These are phyloP conservation scores for Corvus hawaiiensis DNA, from an alignment of 2,113 vertebrate genomes.

Conservation along the genomic window DNA sequence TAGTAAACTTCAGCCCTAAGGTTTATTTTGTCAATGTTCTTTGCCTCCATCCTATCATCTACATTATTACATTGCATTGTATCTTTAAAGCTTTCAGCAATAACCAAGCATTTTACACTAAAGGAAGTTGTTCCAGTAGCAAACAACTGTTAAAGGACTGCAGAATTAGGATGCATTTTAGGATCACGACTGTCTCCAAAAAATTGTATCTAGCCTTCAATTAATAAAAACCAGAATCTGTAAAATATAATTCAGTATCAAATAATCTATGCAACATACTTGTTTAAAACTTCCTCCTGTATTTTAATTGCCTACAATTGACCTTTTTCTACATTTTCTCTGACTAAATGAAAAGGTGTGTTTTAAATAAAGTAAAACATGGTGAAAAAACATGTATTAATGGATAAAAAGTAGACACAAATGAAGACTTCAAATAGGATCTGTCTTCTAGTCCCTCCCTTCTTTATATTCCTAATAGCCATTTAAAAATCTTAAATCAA, in stretches of 20 bases:
- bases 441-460: background rate
- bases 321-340: background rate
- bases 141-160: background rate
- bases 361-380: background rate
- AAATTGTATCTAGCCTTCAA: background rate
- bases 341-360: background rate
- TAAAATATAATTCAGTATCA: background rate
- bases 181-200: background rate
- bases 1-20: background rate
- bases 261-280: background rate
- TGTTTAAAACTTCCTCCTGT: background rate
- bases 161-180: background rate
- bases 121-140: background rate
- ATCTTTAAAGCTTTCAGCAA: background rate
- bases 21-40: background rate
- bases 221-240: background rate
- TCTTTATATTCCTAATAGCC: background rate
- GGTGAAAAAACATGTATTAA: background rate
- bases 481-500: background rate
- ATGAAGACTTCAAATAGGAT: background rate
- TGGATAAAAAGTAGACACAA: background rate
- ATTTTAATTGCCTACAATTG: background rate
- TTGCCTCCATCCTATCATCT: background rate
- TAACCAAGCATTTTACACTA: background rate
- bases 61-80: background rate